These are phyloP conservation scores for Philaenus spumarius DNA, from an alignment of 1,140 invertebrate species.

Conservation along the genomic window DNA sequence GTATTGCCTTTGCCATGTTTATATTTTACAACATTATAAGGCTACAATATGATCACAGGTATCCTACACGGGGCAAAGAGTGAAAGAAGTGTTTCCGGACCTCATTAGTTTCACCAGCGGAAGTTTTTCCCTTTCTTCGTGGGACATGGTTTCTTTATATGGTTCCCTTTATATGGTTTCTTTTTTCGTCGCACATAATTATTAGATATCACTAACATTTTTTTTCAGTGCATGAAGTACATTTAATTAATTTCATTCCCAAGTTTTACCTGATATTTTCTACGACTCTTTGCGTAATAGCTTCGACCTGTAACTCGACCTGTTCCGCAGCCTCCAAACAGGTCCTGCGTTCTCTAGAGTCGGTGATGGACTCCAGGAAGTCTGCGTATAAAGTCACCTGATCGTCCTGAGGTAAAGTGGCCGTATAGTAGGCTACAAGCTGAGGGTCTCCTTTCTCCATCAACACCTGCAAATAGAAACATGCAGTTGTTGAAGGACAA, in stretches of 20 bases:
- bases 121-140: no score
- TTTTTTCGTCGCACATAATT: not conserved
- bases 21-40: no score
- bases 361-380: conserved; percentile 64
- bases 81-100: no score
- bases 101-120: no score
- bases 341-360: conserved; percentile 50
- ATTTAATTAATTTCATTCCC: no score
- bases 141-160: no score
- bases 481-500: no score
- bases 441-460: conserved; percentile 62
- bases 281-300: conserved; percentile 75
- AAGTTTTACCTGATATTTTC: conserved; percentile 55
- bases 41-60: no score
- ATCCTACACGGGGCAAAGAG: no score
- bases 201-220: not conserved
- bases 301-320: conserved; percentile 72
- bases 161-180: no score
- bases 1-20: no score
- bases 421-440: conserved; percentile 76
- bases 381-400: conserved; percentile 73
- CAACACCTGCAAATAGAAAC: conserved; percentile 52
- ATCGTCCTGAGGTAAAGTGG: conserved; percentile 57
- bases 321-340: conserved; percentile 60
- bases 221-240: not conserved